A percentile compares a stretch with the other conserved stretches of the same genome.
These are phyloP conservation scores for Lithobates sylvaticus DNA, from an alignment of 2,797 vertebrate genomes.

Conservation along the genomic window DNA sequence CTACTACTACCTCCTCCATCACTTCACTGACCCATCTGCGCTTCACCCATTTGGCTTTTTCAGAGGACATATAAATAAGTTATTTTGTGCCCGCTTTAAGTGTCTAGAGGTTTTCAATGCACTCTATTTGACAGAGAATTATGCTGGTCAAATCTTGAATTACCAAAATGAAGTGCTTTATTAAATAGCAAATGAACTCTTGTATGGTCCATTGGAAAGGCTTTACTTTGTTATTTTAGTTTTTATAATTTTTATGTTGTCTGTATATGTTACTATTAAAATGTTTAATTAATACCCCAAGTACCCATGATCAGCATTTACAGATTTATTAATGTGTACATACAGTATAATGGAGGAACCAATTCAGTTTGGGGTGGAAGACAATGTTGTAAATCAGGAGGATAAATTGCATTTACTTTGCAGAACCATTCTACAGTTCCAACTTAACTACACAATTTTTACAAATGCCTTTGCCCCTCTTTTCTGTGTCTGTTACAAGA, in stretches of 20 bases:
- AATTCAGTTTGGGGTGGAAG: background rate
- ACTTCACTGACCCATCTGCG: background rate
- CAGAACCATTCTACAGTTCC: background rate
- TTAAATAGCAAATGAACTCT: background rate
- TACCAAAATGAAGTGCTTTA: background rate
- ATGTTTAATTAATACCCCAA: background rate
- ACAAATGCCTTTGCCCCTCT: background rate
- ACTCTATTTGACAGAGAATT: background rate
- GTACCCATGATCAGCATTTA: background rate
- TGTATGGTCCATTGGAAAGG: background rate
- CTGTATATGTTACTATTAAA: background rate
- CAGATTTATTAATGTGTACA: background rate
- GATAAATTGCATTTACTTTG: background rate
- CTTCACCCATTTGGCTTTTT: conserved; percentile 12
- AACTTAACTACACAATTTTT: background rate
- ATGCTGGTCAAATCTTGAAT: background rate
- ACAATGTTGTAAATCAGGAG: background rate
- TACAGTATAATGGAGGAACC: background rate
- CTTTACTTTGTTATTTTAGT: background rate
- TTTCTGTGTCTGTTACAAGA: background rate
- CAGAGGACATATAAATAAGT: conserved; percentile 12
- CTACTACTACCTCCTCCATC: conserved; percentile 25
- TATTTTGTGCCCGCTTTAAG: background rate
- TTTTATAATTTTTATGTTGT: too few relatives aligned
- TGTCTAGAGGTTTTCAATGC: background rate